Evolutionary conservation across 2,888 invertebrate species (phyloP).

Genomic region (Uropetala carovei): DNA sequence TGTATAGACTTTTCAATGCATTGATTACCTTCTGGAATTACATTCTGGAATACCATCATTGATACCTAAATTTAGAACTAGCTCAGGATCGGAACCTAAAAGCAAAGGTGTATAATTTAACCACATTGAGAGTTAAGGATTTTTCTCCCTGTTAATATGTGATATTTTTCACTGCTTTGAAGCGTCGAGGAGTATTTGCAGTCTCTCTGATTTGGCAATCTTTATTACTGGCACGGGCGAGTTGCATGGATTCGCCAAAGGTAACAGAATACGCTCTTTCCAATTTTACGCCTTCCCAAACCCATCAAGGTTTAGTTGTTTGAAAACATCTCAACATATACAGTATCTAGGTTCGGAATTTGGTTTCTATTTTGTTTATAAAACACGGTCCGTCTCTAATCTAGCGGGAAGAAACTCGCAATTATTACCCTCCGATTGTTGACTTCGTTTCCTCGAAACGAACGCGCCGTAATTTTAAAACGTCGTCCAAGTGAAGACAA

Average conservation of each 20-base stretch:
- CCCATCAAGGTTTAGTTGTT: background rate
- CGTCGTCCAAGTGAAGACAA: background rate
- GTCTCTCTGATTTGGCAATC: background rate
- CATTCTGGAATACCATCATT: too few relatives aligned
- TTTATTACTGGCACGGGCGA: background rate
- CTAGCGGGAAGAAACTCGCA: background rate
- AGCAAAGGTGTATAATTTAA: too few relatives aligned
- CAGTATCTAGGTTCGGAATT: background rate
- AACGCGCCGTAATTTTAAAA: background rate
- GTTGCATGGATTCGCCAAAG: background rate
- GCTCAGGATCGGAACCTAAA: too few relatives aligned
- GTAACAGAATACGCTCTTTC: background rate
- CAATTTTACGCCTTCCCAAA: too few relatives aligned
- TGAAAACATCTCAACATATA: background rate
- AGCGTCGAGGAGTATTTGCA: background rate
- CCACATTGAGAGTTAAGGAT: too few relatives aligned
- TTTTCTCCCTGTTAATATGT: too few relatives aligned
- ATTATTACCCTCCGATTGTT: background rate
- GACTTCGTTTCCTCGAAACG: background rate
- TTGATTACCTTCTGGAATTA: too few relatives aligned
- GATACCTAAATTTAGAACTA: too few relatives aligned
- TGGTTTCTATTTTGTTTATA: background rate
- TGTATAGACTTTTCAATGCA: too few relatives aligned
- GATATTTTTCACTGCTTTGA: background rate
- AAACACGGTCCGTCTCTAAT: background rate